Conservation (phyloP, 2,113 vertebrate species). For the Pagrus major region DNA sequence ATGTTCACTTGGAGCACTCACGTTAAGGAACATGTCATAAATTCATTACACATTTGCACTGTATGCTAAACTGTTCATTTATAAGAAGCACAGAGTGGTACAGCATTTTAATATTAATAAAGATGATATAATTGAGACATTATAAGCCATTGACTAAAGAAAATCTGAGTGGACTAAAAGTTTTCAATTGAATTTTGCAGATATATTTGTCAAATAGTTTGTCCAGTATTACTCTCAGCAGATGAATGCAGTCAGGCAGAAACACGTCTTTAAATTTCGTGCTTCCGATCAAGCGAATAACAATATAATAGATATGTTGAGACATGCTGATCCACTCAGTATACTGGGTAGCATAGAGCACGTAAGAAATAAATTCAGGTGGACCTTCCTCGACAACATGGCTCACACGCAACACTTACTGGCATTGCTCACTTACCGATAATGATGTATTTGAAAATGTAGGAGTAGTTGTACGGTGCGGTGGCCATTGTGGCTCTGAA, state of each 20-base stretch:
- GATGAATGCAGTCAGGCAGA: not conserved
- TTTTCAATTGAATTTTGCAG: not conserved
- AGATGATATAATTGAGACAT: not conserved
- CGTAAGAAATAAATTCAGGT: not conserved
- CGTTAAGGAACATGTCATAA: not conserved
- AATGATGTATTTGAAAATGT: slow-evolving; percentile 99
- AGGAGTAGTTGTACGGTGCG: slow-evolving; percentile 99
- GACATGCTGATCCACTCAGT: not conserved
- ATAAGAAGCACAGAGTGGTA: not conserved
- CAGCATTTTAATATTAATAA: not conserved
- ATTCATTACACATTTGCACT: not conserved
- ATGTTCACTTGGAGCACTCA: not conserved
- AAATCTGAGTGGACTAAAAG: not conserved
- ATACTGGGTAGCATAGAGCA: not conserved
- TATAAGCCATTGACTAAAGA: not conserved
- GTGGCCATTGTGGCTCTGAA: slow-evolving; percentile 98
- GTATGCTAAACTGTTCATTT: not conserved
- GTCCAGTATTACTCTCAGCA: not conserved
- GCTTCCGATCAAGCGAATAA: not conserved
- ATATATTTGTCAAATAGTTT: not conserved
- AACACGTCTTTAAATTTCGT: not conserved
- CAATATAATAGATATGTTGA: not conserved
- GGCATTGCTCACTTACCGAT: slow-evolving; percentile 91
- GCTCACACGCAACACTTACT: not conserved
- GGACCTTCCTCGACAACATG: not conserved